These are phyloP conservation scores for Fregata magnificens DNA, from an alignment of 2,113 vertebrate genomes.

Conservation along the genomic window DNA sequence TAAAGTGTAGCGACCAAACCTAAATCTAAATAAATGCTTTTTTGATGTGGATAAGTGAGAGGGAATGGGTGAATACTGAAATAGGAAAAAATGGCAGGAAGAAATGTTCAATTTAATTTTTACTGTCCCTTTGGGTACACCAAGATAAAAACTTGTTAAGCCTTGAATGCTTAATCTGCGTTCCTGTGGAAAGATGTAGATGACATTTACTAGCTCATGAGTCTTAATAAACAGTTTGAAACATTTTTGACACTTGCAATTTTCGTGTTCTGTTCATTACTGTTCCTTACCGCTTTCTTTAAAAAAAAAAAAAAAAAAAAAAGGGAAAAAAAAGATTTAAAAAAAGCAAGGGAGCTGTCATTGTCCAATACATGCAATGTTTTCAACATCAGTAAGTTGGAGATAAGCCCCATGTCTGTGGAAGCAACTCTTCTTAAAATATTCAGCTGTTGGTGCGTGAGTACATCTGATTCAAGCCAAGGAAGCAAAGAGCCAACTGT, in stretches of 20 bases:
- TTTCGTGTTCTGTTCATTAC: neutral
- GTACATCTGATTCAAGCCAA: neutral
- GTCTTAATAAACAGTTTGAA: neutral
- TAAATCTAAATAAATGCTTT: neutral
- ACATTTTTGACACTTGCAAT: neutral
- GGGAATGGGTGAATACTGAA: neutral
- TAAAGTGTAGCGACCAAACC: neutral
- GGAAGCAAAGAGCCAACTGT: neutral
- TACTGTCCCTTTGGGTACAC: neutral
- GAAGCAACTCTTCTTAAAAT: neutral
- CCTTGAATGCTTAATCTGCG: neutral
- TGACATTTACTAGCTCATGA: neutral
- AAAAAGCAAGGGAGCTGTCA: neutral
- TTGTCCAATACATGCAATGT: neutral
- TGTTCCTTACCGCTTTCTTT: neutral
- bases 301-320: neutral
- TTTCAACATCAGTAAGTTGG: neutral
- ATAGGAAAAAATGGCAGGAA: neutral
- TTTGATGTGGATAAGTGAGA: neutral
- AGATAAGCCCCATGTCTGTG: neutral
- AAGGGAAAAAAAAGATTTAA: neutral
- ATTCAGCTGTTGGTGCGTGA: neutral
- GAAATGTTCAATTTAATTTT: neutral
- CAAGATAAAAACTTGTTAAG: neutral
- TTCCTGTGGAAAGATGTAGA: neutral